Evolutionary conservation across 2,888 invertebrate genomes (phyloP).

Genomic region (Coleophora deauratella): DNA sequence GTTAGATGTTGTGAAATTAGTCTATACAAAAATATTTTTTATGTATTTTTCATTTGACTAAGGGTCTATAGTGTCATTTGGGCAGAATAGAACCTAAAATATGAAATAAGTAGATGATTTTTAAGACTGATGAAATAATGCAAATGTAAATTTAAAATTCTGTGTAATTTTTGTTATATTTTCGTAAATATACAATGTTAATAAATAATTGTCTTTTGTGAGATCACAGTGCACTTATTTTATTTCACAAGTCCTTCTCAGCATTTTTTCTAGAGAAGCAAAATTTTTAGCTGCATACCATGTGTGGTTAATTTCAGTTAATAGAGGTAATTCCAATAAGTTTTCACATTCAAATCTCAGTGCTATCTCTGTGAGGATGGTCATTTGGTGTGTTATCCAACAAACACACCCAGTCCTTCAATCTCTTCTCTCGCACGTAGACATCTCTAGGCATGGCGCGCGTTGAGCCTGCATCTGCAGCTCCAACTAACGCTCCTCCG

Average conservation of each 20-base stretch:
- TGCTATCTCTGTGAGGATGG: constrained; percentile 9
- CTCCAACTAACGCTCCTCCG: constrained; percentile 77
- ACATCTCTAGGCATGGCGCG: constrained; percentile 79
- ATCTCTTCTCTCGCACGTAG: constrained; percentile 78
- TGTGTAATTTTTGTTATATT: constrained; percentile 1
- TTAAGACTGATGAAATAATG: no score
- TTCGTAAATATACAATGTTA: constrained; percentile 1
- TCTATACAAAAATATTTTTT: no score
- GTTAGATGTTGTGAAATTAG: no score
- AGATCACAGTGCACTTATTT: neutral
- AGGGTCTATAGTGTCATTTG: neutral
- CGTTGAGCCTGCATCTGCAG: constrained; percentile 76
- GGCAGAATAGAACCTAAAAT: no score
- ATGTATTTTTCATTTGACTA: neutral
- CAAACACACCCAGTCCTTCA: constrained; percentile 89
- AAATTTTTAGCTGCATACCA: neutral
- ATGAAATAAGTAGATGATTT: no score
- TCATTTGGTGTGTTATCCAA: constrained; percentile 66
- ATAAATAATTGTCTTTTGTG: constrained; percentile 1
- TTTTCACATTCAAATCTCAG: constrained; percentile 5
- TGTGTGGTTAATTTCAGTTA: no score
- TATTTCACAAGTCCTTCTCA: no score
- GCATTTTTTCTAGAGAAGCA: neutral
- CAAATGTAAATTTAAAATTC: no score
- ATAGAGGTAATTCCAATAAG: no score